These are phyloP conservation scores for Tiliacea citrago DNA, from an alignment of 2,888 invertebrate genomes.

Conservation along the genomic window DNA sequence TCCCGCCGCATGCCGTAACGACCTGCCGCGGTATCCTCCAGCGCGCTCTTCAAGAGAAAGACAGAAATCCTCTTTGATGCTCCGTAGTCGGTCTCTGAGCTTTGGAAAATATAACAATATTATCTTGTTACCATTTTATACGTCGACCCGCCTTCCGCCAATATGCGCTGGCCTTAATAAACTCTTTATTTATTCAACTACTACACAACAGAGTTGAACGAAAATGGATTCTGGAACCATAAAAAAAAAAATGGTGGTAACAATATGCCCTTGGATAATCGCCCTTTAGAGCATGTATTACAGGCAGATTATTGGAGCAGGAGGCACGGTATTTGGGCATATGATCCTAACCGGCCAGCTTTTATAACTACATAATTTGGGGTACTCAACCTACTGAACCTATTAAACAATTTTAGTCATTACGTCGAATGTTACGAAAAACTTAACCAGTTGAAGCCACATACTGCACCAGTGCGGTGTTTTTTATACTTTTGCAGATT, in stretches of 20 bases:
- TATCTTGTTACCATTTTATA: no score
- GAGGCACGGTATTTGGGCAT: not conserved
- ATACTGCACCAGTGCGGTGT: no score
- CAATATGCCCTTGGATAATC: not conserved
- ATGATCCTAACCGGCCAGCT: not conserved
- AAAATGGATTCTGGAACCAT: not conserved
- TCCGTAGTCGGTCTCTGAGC: no score
- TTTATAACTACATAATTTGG: no score
- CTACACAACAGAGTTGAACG: not conserved
- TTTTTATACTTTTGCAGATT: no score
- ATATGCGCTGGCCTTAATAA: not conserved
- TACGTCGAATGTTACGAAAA: not conserved
- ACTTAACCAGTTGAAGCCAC: no score
- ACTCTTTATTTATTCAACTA: conserved; percentile 14
- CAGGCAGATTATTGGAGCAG: not conserved
- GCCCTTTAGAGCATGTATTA: not conserved
- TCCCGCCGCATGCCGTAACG: no score
- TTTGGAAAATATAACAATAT: no score
- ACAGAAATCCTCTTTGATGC: no score
- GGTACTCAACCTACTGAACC: not conserved
- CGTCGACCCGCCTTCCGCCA: no score
- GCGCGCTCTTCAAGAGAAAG: no score
- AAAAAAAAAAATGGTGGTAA: not conserved
- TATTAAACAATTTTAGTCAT: not conserved
- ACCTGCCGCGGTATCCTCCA: no score